Conservation (phyloP, 2,113 vertebrate genomes). For the Hydropotes inermis region DNA sequence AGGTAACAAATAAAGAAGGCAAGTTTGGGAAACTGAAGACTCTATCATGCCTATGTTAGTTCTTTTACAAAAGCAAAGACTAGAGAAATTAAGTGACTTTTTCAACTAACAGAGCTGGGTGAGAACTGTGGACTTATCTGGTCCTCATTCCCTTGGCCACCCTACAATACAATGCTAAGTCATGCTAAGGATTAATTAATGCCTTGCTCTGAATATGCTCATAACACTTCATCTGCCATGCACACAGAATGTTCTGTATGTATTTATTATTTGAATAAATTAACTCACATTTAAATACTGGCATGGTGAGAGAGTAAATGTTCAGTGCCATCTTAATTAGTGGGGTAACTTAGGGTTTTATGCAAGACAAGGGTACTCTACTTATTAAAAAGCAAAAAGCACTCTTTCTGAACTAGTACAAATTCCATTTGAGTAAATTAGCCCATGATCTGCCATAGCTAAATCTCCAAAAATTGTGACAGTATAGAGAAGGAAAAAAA, state of each 20-base stretch:
- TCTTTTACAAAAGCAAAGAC: background rate
- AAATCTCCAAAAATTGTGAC: conserved; percentile 4
- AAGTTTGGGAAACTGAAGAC: background rate
- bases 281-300: background rate
- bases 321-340: background rate
- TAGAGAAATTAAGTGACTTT: background rate
- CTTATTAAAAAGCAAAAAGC: background rate
- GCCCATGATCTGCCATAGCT: background rate
- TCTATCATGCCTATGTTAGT: background rate
- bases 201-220: background rate
- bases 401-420: conserved; percentile 13
- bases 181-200: background rate
- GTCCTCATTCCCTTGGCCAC: background rate
- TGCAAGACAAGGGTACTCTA: background rate
- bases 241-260: background rate
- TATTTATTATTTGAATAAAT: background rate
- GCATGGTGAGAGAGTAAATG: background rate
- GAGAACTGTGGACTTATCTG: background rate
- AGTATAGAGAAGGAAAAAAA: background rate
- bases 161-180: background rate
- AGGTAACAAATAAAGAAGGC: background rate
- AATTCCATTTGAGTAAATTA: conserved; percentile 53
- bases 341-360: background rate
- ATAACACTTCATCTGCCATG: background rate
- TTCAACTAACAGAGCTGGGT: background rate